Evolutionary conservation across 1,140 invertebrate species (phyloP), one percentile per base, ranked within the genome.

Genomic region (Palaemon carinicauda): DNA sequence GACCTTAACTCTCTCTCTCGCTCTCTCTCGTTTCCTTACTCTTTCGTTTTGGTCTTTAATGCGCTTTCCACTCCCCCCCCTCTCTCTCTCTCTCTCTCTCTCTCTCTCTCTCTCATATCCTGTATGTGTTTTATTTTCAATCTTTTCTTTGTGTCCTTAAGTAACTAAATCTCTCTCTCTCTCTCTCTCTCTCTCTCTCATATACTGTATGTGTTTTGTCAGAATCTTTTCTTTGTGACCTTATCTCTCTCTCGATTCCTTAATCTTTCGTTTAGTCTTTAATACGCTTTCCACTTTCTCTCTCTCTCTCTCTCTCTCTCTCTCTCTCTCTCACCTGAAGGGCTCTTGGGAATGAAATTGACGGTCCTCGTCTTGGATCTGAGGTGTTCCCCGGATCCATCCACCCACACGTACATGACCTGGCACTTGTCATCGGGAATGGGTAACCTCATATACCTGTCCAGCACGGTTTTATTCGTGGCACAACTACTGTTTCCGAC

Each of bases 401-500:
- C 98, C 87, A 99, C 97, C 98, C 98, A 99, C 53, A 99, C 94
- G 92, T 99, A 99, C 88, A 96, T 97, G 0, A 95, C 96, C 91
- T 97, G 95, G 50, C 96, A 93, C 90, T 94, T 93, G 87, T 96
- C 93, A 0, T 95, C 95, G 0, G 96, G 96, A 84, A 96, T 94
- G 0, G 95, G 95, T 65, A 98, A 92, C 73, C 94, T 92, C 90
- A 96, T 92, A 91, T 96, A 98, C 79, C 94, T 91, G 51, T 88
- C 88, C 33, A 88, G 56, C 14, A 88, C 82, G 0, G 77, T 78
- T 74, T 88, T 88, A 56, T 85, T 77, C 54, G 82, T 79, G 71
- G 60, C 73, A 17, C 27, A 41, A 41, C 41, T 10, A 3, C 27
- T 75, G 33, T 27, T 27, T 9, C 65, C 65, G 7, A 69, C 14